Conservation (phyloP, 2,797 vertebrate genomes). For the Odontamblyopus rebecca region DNA sequence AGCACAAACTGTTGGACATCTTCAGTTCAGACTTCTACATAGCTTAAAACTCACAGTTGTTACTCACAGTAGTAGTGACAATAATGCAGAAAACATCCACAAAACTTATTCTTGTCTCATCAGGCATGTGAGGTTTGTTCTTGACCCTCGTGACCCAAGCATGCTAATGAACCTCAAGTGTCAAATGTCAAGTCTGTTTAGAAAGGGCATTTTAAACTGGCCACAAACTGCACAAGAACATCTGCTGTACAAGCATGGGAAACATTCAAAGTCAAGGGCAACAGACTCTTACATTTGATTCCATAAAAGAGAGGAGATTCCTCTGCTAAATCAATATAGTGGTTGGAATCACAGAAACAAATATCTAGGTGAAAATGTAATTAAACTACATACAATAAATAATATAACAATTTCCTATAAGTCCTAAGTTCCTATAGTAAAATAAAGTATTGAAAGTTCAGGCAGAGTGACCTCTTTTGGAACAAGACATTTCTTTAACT, state of each 20-base stretch:
- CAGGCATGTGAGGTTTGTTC: constrained; percentile 43
- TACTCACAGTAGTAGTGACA: not conserved
- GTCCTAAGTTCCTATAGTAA: not conserved
- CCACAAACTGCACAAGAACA: constrained; percentile 70
- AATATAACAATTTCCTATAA: not conserved
- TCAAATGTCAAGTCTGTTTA: constrained; percentile 71
- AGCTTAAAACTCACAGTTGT: not conserved
- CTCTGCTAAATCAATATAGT: no score
- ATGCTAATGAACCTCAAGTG: constrained; percentile 65
- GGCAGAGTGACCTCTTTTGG: constrained; percentile 6
- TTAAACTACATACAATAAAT: not conserved
- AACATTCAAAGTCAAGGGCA: constrained; percentile 75
- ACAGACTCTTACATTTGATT: constrained; percentile 16
- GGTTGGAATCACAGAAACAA: no score
- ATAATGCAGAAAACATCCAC: not conserved
- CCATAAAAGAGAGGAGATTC: no score
- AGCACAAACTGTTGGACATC: not conserved
- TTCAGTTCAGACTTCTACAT: constrained; percentile 1
- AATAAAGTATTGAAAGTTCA: not conserved
- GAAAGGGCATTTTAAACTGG: constrained; percentile 60
- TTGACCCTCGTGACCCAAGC: constrained; percentile 52
- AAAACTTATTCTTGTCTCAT: constrained; percentile 20
- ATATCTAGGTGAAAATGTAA: not conserved
- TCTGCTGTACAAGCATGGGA: constrained; percentile 77
- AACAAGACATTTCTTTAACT: constrained; percentile 5